Conservation (phyloP, 2,797 vertebrate species). For the Natrix natrix region DNA sequence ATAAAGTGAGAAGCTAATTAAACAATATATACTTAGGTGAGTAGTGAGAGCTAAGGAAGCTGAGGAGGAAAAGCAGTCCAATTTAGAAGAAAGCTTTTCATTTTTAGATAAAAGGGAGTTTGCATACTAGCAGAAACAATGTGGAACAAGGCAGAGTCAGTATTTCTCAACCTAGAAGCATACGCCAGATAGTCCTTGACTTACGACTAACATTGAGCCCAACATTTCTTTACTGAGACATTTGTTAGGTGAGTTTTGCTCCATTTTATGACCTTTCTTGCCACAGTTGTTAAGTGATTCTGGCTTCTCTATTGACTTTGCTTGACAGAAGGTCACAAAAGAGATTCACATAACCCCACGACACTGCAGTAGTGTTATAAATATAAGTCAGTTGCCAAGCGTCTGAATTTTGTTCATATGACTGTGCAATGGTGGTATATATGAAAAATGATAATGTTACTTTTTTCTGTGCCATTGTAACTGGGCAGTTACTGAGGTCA, state of each 20-base stretch:
- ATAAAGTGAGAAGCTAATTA: not conserved
- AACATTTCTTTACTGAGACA: not conserved
- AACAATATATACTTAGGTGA: not conserved
- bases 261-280: not conserved
- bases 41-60: not conserved
- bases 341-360: not conserved
- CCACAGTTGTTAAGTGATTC: not conserved
- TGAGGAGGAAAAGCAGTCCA: not conserved
- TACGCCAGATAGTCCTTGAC: not conserved
- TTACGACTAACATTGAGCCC: not conserved
- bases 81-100: not conserved
- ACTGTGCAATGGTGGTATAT: not conserved
- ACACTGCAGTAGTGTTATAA: not conserved
- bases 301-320: not conserved
- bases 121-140: not conserved
- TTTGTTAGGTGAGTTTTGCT: not conserved
- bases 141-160: not conserved
- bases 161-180: not conserved
- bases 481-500: not conserved
- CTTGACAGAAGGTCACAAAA: not conserved
- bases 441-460: not conserved
- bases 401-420: too few species aligned
- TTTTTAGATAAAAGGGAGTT: not conserved
- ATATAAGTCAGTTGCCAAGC: too few species aligned
- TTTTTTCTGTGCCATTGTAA: not conserved